A percentile compares a stretch with the other conserved stretches of the same genome.
These are phyloP conservation scores for Callyntrura sp. DNA, from an alignment of 2,888 invertebrate genomes.

Conservation along the genomic window DNA sequence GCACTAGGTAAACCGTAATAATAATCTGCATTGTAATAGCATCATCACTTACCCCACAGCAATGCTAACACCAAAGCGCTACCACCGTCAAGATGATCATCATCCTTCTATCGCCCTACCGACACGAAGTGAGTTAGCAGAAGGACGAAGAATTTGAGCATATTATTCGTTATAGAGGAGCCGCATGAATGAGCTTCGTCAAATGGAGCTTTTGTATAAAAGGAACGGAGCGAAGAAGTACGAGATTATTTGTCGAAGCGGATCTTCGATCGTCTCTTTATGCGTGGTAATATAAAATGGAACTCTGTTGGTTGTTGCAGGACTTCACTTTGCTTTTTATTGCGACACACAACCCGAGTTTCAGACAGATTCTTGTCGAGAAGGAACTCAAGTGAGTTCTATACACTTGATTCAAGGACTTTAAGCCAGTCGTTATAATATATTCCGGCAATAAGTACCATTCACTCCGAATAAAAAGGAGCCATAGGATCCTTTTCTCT, in stretches of 20 bases:
- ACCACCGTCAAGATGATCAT: background rate
- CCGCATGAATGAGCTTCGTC: conserved; percentile 27
- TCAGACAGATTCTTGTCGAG: conserved; percentile 14
- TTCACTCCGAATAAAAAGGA: background rate
- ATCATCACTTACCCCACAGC: background rate
- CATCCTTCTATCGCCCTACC: background rate
- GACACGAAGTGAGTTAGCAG: background rate
- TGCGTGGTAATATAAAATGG: conserved; percentile 18
- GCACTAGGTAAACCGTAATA: background rate
- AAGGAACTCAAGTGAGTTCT: conserved; percentile 20
- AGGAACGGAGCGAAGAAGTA: background rate
- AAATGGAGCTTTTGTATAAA: conserved; percentile 30
- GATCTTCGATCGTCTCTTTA: conserved; percentile 33
- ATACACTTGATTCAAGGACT: background rate
- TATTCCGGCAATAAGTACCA: background rate
- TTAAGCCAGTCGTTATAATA: conserved; percentile 10
- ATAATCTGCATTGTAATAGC: conserved; percentile 43
- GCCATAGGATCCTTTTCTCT: conserved; percentile 11
- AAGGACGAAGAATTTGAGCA: background rate
- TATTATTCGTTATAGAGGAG: background rate
- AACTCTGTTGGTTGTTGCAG: conserved; percentile 16
- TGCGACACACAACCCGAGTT: conserved; percentile 23
- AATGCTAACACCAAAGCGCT: background rate
- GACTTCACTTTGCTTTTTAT: conserved; percentile 38
- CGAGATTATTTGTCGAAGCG: conserved; percentile 30